phyloP scores from a whole-genome alignment of 2,113 vertebrate genomes.

The Etheostoma cragini region DNA sequence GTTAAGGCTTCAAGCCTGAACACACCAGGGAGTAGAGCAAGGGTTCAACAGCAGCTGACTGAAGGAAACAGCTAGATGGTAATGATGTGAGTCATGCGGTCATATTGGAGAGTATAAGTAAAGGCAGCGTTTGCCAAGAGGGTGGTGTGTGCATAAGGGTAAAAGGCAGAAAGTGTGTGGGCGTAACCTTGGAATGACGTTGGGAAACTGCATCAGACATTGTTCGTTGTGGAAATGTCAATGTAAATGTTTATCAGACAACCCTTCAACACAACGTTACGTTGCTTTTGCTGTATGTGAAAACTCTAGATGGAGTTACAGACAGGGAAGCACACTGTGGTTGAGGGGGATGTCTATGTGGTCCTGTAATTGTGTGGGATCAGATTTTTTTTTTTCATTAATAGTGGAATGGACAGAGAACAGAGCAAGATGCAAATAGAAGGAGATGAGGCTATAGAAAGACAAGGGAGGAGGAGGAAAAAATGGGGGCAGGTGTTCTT shows the following conservation, averaged over 20 bases:
- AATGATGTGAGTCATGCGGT: constrained; percentile 64
- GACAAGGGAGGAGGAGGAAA: constrained; percentile 38
- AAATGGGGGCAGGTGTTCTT: constrained; percentile 59
- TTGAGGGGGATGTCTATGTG: constrained; percentile 10
- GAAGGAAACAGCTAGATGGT: constrained; percentile 46
- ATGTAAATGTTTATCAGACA: constrained; percentile 3
- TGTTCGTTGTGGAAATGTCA: neutral
- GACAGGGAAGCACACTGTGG: neutral
- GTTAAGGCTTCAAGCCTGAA: constrained; percentile 43
- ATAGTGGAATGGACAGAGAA: constrained; percentile 9
- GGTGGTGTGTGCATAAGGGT: constrained; percentile 34
- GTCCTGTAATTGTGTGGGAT: constrained; percentile 25
- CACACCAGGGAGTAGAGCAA: constrained; percentile 37
- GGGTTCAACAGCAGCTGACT: constrained; percentile 46
- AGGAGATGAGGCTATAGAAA: constrained; percentile 12
- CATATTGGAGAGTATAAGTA: constrained; percentile 33
- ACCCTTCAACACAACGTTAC: neutral
- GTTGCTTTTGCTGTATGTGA: neutral
- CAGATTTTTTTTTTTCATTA: constrained; percentile 24
- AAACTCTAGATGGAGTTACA: neutral
- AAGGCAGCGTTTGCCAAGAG: constrained; percentile 44
- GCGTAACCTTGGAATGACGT: constrained; percentile 46
- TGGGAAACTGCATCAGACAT: constrained; percentile 7
- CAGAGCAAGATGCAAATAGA: constrained; percentile 20
- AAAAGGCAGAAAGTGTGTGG: constrained; percentile 26